phyloP scores from a whole-genome alignment of 2,888 invertebrate species.

The Pinctada fucata region DNA sequence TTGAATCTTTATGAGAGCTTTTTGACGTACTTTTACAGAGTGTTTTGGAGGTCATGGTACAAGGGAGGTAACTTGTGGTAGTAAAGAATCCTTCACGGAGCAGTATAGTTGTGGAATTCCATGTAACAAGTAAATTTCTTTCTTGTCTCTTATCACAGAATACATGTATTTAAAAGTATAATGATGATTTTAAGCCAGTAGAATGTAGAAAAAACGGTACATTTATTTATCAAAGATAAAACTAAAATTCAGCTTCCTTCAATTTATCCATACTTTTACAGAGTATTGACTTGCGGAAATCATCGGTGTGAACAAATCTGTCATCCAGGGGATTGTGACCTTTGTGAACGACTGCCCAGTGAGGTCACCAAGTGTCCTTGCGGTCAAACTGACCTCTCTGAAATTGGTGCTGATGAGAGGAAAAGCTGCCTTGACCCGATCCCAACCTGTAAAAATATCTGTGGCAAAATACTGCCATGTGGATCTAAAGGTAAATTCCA shows the following conservation, averaged over 20 bases:
- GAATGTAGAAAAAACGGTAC: not conserved
- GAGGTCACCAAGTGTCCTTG: constrained; percentile 86
- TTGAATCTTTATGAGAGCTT: too few relatives aligned
- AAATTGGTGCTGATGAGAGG: constrained; percentile 55
- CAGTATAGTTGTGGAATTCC: constrained; percentile 66
- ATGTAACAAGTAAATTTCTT: constrained; percentile 61
- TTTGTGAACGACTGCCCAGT: constrained; percentile 82
- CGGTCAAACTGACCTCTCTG: constrained; percentile 81
- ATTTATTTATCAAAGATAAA: too few relatives aligned
- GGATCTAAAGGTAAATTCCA: constrained; percentile 74
- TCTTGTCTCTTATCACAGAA: not conserved
- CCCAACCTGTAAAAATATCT: constrained; percentile 83
- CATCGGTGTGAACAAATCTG: constrained; percentile 85
- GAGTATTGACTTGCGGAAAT: constrained; percentile 77
- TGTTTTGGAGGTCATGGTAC: constrained; percentile 85
- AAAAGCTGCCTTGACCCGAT: constrained; percentile 70
- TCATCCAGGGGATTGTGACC: constrained; percentile 83
- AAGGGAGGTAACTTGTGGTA: constrained; percentile 82
- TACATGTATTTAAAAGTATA: not conserved
- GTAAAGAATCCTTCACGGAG: constrained; percentile 65
- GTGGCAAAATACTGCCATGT: constrained; percentile 87
- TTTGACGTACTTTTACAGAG: constrained; percentile 73
- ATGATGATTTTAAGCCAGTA: not conserved
- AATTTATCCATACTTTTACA: constrained; percentile 31
- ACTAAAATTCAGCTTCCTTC: too few relatives aligned